Conservation (phyloP, 2,797 vertebrate genomes). For the Sternotherus odoratus region DNA sequence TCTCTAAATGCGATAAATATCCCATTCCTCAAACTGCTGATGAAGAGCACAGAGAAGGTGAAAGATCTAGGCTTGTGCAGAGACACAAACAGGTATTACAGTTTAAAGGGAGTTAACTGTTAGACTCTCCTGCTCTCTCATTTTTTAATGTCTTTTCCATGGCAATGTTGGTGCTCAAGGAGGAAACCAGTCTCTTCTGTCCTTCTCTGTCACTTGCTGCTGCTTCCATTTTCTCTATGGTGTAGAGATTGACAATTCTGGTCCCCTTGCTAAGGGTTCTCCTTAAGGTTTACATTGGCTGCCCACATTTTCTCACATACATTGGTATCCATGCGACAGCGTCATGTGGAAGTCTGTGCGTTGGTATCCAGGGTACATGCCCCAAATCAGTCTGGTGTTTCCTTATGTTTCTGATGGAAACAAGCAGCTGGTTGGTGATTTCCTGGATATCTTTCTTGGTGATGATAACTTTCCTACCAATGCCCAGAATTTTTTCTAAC, state of each 20-base stretch:
- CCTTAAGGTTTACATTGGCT: background rate
- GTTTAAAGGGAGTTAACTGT: slow-evolving; percentile 20
- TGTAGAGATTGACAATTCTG: background rate
- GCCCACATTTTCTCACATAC: background rate
- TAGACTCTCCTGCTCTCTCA: background rate
- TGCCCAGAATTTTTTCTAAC: background rate
- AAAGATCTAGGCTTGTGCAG: slow-evolving; percentile 41
- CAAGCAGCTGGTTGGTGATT: background rate
- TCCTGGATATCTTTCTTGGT: background rate
- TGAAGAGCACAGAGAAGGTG: slow-evolving; percentile 51
- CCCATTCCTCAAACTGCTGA: slow-evolving; percentile 67
- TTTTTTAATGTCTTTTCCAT: background rate
- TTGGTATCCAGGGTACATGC: background rate
- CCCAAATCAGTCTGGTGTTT: background rate
- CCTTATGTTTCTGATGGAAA: background rate
- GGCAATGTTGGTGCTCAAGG: background rate
- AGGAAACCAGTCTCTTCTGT: background rate
- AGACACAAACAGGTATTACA: slow-evolving; percentile 19
- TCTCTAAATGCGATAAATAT: slow-evolving; percentile 73
- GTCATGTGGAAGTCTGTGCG: background rate
- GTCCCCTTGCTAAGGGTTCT: background rate
- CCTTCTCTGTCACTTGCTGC: background rate
- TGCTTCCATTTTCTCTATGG: background rate
- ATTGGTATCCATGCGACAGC: background rate
- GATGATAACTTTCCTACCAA: background rate